Base-by-base conservation (phyloP, 2,888 invertebrate species). In the Pseudolycoriella hygida region DNA sequence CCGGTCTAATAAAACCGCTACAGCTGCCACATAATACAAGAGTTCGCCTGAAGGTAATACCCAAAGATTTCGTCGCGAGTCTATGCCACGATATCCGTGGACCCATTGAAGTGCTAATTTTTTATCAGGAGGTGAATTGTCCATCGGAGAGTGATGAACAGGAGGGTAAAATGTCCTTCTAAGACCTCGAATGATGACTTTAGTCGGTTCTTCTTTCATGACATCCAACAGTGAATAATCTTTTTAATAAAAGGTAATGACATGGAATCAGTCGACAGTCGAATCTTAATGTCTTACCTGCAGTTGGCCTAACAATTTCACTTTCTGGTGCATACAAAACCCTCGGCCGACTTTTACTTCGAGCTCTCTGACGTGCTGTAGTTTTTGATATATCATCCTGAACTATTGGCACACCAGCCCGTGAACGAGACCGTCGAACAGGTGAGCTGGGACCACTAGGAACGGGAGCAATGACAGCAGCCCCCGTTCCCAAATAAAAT, bases 81-180 rank as follows among this genome's bases (percentile, higher is more conserved):
- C 93, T 10, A 82, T 78, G 0, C 96, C 94, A 48, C 94, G 78
- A 66, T 94, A 96, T 0, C 94, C 94, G 58, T 89, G 93, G 81
- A 92, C 92, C 93, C 94, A 94, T 58, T 92, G 90, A 1, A 94
- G 71, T 50, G 82, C 77, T 51, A 93, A 69, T 58, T 87, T 83
- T 66, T 89, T 87, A 41, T 87, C 83, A 0, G 93, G 93, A 0
- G 87, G 87, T 4, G 81, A 69, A 61, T 85, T 87, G 61, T 88
- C 87, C 40, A 83, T 74, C 8, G 85, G 83, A 2, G 86, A 77
- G 60, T 87, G 81, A 56, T 87, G 86, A 42, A 86, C 74, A 0
- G 88, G 87, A 17, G 87, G 87, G 66, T 87, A 88, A 64, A 88
- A 87, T 0, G 87, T 87, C 51, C 87, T 73, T 48, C 87, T 66